Conservation (phyloP, 1,140 invertebrate genomes). For the Drosophila sechellia region DNA sequence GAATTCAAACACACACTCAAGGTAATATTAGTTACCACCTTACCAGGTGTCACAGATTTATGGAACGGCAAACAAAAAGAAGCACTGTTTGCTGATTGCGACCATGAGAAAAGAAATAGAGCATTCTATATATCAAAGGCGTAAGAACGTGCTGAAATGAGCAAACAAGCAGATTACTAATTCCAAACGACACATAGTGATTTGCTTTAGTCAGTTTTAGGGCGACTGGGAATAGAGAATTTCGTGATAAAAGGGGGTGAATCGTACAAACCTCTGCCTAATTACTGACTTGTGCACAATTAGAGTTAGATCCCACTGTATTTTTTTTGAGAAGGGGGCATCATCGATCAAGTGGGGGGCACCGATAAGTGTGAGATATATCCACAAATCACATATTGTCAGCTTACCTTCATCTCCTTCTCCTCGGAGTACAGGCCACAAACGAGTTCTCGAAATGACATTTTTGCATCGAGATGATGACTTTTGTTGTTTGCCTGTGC, state of each 20-base stretch:
- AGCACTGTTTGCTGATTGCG: slow-evolving; percentile 14
- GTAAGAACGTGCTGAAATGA: slow-evolving; percentile 28
- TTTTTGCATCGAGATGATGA: slow-evolving; percentile 48
- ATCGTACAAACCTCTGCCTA: slow-evolving; percentile 1
- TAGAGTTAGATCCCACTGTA: not conserved
- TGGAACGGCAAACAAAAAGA: slow-evolving; percentile 17
- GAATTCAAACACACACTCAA: no score
- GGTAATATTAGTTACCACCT: slow-evolving; percentile 14
- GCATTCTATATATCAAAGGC: slow-evolving; percentile 30
- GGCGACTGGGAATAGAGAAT: slow-evolving; percentile 2
- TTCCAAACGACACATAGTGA: slow-evolving; percentile 1
- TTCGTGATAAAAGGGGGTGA: slow-evolving; percentile 9
- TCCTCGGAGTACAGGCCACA: slow-evolving; percentile 77
- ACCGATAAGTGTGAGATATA: slow-evolving; percentile 6
- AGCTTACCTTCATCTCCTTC: slow-evolving; percentile 58
- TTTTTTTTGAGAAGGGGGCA: not conserved
- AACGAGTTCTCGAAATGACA: slow-evolving; percentile 77
- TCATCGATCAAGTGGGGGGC: slow-evolving; percentile 20
- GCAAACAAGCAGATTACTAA: slow-evolving; percentile 36
- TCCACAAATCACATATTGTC: slow-evolving; percentile 7
- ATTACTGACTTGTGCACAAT: slow-evolving; percentile 3
- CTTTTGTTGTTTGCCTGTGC: slow-evolving; percentile 1
- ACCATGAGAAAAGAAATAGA: slow-evolving; percentile 28
- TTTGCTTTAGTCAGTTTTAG: not conserved
- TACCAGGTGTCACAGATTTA: slow-evolving; percentile 13